A percentile compares a stretch with the other conserved stretches of the same genome.
Conservation (phyloP, 2,797 vertebrate species). For the Melopsittacus undulatus region DNA sequence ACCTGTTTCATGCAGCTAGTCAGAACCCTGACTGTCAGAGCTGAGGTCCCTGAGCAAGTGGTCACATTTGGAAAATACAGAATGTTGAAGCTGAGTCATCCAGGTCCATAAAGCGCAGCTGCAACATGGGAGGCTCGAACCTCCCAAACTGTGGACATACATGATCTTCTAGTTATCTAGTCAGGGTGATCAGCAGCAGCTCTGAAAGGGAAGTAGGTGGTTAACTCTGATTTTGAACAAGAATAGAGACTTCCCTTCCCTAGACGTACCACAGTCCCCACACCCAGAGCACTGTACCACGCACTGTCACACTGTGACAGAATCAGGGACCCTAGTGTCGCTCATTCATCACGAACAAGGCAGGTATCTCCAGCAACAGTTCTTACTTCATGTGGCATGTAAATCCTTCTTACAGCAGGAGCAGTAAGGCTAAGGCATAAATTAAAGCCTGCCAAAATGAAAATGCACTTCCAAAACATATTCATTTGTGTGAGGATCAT, state of each 20-base stretch:
- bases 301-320: background rate
- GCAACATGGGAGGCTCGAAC: background rate
- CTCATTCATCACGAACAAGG: background rate
- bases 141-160: background rate
- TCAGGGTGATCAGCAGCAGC: background rate
- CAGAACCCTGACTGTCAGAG: background rate
- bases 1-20: background rate
- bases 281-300: background rate
- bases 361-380: background rate
- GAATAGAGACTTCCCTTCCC: background rate
- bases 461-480: background rate
- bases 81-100: background rate
- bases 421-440: background rate
- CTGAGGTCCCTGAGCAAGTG: background rate
- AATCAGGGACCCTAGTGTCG: background rate
- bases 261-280: background rate
- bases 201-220: background rate
- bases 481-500: background rate
- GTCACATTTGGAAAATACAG: background rate
- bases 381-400: background rate
- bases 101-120: background rate
- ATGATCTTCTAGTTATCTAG: background rate
- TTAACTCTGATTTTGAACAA: background rate
- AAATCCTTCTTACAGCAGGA: background rate
- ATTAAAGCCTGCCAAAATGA: conserved; percentile 7